Evolutionary conservation across 2,888 invertebrate species (phyloP).

Genomic region (Prosopocoilus inquinatus): DNA sequence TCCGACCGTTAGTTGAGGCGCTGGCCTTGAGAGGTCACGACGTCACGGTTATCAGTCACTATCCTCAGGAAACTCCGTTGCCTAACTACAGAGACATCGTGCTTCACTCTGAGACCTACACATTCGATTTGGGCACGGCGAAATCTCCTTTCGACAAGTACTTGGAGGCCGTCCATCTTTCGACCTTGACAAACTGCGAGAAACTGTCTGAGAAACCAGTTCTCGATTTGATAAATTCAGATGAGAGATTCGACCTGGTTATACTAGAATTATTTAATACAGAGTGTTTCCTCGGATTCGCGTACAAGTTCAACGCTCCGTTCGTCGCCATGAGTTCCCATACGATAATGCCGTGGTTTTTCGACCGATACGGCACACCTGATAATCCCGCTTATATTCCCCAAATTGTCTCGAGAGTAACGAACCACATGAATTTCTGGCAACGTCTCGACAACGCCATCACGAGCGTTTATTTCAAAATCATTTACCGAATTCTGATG

Average conservation of each 20-base stretch:
- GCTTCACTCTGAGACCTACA: constrained; percentile 1
- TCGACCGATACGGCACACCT: constrained; percentile 50
- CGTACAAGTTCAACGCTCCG: constrained; percentile 60
- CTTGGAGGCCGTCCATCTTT: too few species aligned
- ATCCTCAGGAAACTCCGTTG: constrained; percentile 44
- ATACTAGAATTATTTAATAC: constrained; percentile 67
- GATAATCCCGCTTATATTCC: constrained; percentile 51
- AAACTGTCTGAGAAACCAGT: constrained; percentile 41
- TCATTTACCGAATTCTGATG: constrained; percentile 27
- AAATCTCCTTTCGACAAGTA: constrained; percentile 12
- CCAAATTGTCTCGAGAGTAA: constrained; percentile 46
- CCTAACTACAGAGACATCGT: constrained; percentile 25
- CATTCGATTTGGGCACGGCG: too few species aligned
- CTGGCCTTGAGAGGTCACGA: constrained; percentile 64
- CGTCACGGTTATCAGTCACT: constrained; percentile 66
- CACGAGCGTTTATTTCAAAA: constrained; percentile 17
- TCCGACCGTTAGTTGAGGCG: too few species aligned
- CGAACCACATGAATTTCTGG: constrained; percentile 38
- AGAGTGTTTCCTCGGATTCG: constrained; percentile 66
- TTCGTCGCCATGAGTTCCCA: constrained; percentile 56
- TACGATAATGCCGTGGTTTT: constrained; percentile 50
- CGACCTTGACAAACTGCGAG: too few species aligned
- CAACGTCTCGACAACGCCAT: constrained; percentile 37
- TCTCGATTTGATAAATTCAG: constrained; percentile 45
- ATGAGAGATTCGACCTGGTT: constrained; percentile 61